A percentile compares a stretch with the other conserved stretches of the same genome.
These are phyloP conservation scores for Prionailurus viverrinus DNA, from an alignment of 2,113 vertebrate species.

Conservation along the genomic window DNA sequence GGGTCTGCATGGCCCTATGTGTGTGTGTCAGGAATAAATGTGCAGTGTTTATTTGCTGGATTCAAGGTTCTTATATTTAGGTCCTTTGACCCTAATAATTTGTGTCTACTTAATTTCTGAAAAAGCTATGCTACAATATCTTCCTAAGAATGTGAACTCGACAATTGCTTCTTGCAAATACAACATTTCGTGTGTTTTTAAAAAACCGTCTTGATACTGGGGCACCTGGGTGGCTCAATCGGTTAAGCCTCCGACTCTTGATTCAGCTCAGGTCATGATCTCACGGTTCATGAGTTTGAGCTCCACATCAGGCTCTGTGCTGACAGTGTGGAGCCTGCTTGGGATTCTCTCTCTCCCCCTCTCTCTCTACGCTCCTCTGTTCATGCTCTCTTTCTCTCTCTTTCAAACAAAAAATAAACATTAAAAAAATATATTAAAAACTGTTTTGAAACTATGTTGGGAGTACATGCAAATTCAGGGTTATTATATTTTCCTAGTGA, in stretches of 20 bases:
- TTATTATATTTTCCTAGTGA: background rate
- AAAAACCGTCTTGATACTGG: background rate
- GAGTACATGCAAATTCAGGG: background rate
- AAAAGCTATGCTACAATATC: background rate
- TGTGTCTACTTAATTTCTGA: slow-evolving; percentile 37
- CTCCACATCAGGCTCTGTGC: background rate
- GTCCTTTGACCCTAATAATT: background rate
- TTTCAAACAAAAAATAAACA: background rate
- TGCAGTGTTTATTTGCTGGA: background rate
- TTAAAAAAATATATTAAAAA: background rate
- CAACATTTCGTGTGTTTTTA: background rate
- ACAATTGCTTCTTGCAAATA: background rate
- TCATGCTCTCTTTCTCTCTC: background rate
- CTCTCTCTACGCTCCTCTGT: background rate
- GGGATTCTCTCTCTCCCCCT: background rate
- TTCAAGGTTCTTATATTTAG: slow-evolving; percentile 19
- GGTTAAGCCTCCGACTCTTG: background rate
- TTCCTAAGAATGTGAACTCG: background rate
- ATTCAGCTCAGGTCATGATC: background rate
- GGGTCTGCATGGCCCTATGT: background rate
- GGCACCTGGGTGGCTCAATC: background rate
- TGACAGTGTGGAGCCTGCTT: background rate
- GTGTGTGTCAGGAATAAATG: background rate
- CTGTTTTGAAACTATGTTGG: background rate
- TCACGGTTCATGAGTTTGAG: background rate